Conservation (phyloP, 2,797 vertebrate species). For the Rhodeus uyekii region DNA sequence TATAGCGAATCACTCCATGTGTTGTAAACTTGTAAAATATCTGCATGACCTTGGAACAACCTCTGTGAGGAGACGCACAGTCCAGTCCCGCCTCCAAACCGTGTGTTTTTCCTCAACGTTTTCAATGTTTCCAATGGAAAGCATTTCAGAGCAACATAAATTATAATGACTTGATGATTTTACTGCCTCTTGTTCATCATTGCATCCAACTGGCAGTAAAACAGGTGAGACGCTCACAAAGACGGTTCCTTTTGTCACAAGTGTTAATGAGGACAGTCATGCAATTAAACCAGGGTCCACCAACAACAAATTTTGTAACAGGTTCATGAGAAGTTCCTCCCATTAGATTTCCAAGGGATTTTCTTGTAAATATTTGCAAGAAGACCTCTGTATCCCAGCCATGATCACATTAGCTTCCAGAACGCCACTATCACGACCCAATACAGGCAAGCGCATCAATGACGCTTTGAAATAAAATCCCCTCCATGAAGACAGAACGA, state of each 20-base stretch:
- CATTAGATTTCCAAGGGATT: conserved; percentile 5
- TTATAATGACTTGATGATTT: conserved; percentile 47
- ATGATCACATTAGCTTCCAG: conserved; percentile 35
- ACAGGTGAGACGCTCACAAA: conserved; percentile 36
- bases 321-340: neutral
- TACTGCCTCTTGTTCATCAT: conserved; percentile 24
- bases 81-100: conserved; percentile 13
- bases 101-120: conserved; percentile 25
- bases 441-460: conserved; percentile 20
- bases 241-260: neutral
- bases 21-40: conserved; percentile 58
- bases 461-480: conserved; percentile 36
- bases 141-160: conserved; percentile 41
- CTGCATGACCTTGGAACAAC: conserved; percentile 33
- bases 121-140: conserved; percentile 47
- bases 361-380: neutral
- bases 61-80: conserved; percentile 16
- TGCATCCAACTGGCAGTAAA: conserved; percentile 40
- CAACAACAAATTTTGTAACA: neutral
- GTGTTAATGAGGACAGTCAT: conserved; percentile 43
- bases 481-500: conserved; percentile 36
- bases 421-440: conserved; percentile 20
- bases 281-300: conserved; percentile 26
- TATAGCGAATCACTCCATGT: conserved; percentile 57
- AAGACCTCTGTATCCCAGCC: conserved; percentile 10